Percentiles rank a stretch among this genome's conserved stretches.
Conservation (phyloP, 2,888 invertebrate genomes). For the Nephrotoma appendiculata region DNA sequence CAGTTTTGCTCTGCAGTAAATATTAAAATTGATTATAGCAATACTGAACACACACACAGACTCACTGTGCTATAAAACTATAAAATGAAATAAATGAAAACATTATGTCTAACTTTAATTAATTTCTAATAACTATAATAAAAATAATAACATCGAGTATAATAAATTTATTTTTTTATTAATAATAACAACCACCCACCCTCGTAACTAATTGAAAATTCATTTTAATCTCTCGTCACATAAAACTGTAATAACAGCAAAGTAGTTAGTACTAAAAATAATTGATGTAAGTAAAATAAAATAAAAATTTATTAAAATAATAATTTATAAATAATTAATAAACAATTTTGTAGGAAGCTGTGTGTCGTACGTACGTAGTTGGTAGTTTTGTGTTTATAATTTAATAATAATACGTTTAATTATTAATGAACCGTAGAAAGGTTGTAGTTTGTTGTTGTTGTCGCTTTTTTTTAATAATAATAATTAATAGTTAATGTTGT, state of each 20-base stretch:
- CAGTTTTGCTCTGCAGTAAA: not conserved
- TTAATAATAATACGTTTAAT: not conserved
- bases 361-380: not conserved
- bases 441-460: not conserved
- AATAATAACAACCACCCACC: not conserved
- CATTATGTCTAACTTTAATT: not conserved
- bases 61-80: not conserved
- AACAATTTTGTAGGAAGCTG: not conserved
- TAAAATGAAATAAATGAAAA: not conserved
- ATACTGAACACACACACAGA: not conserved
- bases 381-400: not conserved
- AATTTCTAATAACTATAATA: not conserved
- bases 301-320: not conserved
- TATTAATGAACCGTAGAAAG: not conserved
- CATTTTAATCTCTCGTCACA: not conserved
- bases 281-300: not conserved
- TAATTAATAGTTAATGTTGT: not conserved
- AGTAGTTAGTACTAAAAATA: not conserved
- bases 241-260: not conserved
- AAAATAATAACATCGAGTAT: not conserved
- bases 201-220: not conserved
- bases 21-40: not conserved
- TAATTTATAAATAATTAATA: not conserved
- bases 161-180: not conserved
- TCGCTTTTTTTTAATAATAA: not conserved